A percentile compares a stretch with the other conserved stretches of the same genome.
Evolutionary conservation across 2,888 invertebrate species (phyloP).

Genomic region (Erpobdella octoculata): DNA sequence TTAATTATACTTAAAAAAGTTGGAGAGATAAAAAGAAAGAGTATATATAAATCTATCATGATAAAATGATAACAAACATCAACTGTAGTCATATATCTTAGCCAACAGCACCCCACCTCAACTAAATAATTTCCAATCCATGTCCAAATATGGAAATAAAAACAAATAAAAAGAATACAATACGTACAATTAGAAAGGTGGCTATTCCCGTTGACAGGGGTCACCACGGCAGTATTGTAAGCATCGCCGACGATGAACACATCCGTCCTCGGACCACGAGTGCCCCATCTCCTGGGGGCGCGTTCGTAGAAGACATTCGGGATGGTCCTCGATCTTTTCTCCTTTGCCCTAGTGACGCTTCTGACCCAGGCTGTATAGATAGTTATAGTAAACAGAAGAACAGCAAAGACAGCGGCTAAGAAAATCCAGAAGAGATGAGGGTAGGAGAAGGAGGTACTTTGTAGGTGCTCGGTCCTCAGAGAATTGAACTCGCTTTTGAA

Average conservation of each 20-base stretch:
- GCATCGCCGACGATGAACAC: not conserved
- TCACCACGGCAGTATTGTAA: not conserved
- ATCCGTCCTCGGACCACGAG: not conserved
- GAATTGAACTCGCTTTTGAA: not conserved
- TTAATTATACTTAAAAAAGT: too few species aligned
- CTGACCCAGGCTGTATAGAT: slow-evolving; percentile 7
- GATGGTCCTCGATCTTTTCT: slow-evolving; percentile 16
- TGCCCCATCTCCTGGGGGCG: not conserved
- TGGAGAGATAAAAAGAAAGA: too few species aligned
- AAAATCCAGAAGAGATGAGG: slow-evolving; percentile 12
- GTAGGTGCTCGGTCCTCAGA: not conserved
- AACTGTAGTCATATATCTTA: too few species aligned
- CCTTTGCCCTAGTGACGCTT: not conserved
- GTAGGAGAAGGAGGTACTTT: not conserved
- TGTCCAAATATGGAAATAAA: too few species aligned
- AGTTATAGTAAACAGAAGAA: not conserved
- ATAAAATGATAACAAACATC: too few species aligned
- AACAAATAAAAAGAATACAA: too few species aligned
- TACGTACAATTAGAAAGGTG: too few species aligned
- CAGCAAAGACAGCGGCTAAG: not conserved
- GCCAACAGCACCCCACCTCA: too few species aligned
- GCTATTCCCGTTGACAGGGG: not conserved
- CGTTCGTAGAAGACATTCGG: slow-evolving; percentile 21
- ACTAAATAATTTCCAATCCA: too few species aligned
- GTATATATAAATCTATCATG: too few species aligned